Conservation (phyloP, 2,888 invertebrate species). For the Venusia cambrica region DNA sequence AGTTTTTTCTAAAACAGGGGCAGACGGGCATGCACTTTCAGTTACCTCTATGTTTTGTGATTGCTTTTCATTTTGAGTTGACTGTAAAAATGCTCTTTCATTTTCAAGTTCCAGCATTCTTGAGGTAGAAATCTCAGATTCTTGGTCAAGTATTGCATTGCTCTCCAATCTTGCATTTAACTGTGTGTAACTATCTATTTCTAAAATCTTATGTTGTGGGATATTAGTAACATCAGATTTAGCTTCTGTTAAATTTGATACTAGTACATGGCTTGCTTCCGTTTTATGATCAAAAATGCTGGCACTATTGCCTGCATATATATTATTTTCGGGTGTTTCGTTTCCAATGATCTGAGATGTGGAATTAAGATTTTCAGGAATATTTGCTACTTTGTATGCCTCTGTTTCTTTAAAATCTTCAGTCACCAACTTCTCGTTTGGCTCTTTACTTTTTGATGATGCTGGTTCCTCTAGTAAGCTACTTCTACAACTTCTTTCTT, state of each 20-base stretch:
- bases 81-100: constrained; percentile 25
- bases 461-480: background rate
- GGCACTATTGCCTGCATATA: no score
- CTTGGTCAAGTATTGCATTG: constrained; percentile 31
- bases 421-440: constrained; percentile 1
- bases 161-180: constrained; percentile 39
- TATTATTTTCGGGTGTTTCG: no score
- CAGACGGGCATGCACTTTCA: constrained; percentile 49
- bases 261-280: background rate
- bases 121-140: constrained; percentile 24
- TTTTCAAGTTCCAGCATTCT: constrained; percentile 30
- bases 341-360: no score
- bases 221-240: background rate
- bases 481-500: constrained; percentile 26
- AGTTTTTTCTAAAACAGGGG: constrained; percentile 49
- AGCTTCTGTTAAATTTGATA: background rate
- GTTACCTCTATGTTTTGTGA: constrained; percentile 4
- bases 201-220: background rate
- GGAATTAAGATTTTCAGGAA: no score
- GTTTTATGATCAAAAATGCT: no score
- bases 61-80: constrained; percentile 7
- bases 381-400: no score
- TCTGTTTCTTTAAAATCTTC: background rate
- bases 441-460: background rate
- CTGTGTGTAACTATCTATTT: constrained; percentile 32